phyloP scores from a whole-genome alignment of 1,140 invertebrate species.

The Eupristina koningsbergeri region DNA sequence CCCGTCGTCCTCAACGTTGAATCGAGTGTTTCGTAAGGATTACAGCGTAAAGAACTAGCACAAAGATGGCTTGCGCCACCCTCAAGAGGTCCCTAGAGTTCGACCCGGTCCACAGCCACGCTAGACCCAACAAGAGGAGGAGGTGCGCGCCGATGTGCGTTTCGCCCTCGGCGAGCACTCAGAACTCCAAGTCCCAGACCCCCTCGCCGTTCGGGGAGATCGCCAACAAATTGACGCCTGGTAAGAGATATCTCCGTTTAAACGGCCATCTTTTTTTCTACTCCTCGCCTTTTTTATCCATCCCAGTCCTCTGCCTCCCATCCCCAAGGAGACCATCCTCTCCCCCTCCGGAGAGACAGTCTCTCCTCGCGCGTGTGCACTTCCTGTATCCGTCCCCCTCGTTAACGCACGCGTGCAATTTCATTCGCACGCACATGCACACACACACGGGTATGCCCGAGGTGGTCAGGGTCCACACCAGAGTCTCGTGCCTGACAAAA shows the following conservation, averaged over 20 bases:
- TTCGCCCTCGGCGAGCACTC: conserved; percentile 76
- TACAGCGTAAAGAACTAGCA: conserved; percentile 15
- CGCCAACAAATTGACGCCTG: conserved; percentile 87
- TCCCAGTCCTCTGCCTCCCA: no score
- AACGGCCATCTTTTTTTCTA: conserved; percentile 60
- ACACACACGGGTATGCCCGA: no score
- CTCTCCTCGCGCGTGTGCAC: neutral
- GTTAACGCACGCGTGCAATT: neutral
- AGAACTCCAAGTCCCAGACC: conserved; percentile 66
- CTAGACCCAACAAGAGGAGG: conserved; percentile 87
- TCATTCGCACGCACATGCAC: neutral
- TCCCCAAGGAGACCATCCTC: no score
- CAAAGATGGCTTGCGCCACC: conserved; percentile 95
- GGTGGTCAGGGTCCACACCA: no score
- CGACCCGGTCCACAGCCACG: conserved; percentile 87
- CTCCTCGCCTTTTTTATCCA: neutral
- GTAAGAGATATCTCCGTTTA: conserved; percentile 71
- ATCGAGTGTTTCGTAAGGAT: neutral
- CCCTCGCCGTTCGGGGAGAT: conserved; percentile 85
- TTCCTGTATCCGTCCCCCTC: neutral
- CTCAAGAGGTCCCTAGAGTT: conserved; percentile 94
- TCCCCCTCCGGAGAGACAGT: neutral
- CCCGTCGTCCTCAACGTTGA: neutral
- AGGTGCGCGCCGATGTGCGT: conserved; percentile 89
- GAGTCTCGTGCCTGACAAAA: no score